Conservation (phyloP, 2,888 invertebrate species). For the Pterostichus niger region DNA sequence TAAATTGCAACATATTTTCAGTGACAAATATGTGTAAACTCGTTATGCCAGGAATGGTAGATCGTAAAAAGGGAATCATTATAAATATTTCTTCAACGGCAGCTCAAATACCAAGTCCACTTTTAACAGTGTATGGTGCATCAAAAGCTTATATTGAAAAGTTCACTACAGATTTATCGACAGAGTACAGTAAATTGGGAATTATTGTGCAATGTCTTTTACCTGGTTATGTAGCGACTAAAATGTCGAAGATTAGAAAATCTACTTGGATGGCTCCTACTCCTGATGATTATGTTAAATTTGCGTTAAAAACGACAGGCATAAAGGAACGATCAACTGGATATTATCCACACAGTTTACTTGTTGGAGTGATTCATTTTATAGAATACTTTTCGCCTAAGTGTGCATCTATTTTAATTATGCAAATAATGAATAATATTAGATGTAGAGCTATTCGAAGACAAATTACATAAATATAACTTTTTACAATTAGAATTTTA, state of each 20-base stretch:
- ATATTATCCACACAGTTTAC: slow-evolving; percentile 85
- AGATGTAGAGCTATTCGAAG: slow-evolving; percentile 80
- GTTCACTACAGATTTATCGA: slow-evolving; percentile 86
- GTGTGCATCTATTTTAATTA: slow-evolving; percentile 82
- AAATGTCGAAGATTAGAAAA: slow-evolving; percentile 91
- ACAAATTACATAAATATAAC: slow-evolving; percentile 40
- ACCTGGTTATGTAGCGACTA: slow-evolving; percentile 95
- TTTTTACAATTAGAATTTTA: neutral
- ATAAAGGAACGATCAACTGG: slow-evolving; percentile 85
- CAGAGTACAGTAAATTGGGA: slow-evolving; percentile 86
- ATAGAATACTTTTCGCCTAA: slow-evolving; percentile 79
- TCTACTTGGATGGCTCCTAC: slow-evolving; percentile 88
- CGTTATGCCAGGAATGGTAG: slow-evolving; percentile 92
- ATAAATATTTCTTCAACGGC: slow-evolving; percentile 94
- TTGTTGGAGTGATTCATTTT: slow-evolving; percentile 78
- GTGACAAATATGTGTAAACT: slow-evolving; percentile 91
- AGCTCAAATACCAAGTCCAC: slow-evolving; percentile 88
- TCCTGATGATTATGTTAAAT: slow-evolving; percentile 85
- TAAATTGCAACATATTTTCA: slow-evolving; percentile 89
- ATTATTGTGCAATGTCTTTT: slow-evolving; percentile 89
- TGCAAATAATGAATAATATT: slow-evolving; percentile 83
- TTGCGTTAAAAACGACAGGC: slow-evolving; percentile 86
- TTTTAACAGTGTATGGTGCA: slow-evolving; percentile 92
- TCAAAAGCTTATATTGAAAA: slow-evolving; percentile 93
- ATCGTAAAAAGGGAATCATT: slow-evolving; percentile 89